These are phyloP conservation scores for Amorpha juglandis DNA, from an alignment of 2,888 invertebrate genomes.

Conservation along the genomic window DNA sequence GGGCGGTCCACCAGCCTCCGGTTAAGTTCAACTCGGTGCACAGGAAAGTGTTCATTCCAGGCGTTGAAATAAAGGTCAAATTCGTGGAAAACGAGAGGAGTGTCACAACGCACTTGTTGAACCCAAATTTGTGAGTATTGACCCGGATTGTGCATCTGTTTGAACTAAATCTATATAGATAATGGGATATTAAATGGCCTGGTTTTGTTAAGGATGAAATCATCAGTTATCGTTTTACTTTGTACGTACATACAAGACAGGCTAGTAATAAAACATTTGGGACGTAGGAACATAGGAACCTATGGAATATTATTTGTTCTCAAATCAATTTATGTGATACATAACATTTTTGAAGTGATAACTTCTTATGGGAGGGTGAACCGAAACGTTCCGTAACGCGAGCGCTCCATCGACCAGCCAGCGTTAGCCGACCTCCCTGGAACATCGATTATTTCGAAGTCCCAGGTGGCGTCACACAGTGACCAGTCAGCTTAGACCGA, in stretches of 20 bases:
- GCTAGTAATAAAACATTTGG: no score
- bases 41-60: constrained; percentile 92
- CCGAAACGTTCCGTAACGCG: no score
- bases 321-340: neutral
- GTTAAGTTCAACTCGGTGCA: constrained; percentile 90
- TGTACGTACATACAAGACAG: neutral
- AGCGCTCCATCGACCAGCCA: no score
- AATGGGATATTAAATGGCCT: neutral
- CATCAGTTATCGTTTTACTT: neutral
- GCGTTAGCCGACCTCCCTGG: no score
- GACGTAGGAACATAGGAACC: no score
- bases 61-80: constrained; percentile 89
- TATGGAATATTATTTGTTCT: no score
- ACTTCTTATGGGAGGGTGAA: no score
- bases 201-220: neutral
- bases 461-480: no score
- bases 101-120: constrained; percentile 92
- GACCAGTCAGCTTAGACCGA: no score
- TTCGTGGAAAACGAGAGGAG: constrained; percentile 92
- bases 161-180: neutral
- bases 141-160: neutral
- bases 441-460: no score
- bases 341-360: no score
- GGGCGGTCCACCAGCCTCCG: constrained; percentile 86
- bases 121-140: constrained; percentile 92